Evolutionary conservation across 2,113 vertebrate species (phyloP).

Genomic region (Propithecus coquereli): DNA sequence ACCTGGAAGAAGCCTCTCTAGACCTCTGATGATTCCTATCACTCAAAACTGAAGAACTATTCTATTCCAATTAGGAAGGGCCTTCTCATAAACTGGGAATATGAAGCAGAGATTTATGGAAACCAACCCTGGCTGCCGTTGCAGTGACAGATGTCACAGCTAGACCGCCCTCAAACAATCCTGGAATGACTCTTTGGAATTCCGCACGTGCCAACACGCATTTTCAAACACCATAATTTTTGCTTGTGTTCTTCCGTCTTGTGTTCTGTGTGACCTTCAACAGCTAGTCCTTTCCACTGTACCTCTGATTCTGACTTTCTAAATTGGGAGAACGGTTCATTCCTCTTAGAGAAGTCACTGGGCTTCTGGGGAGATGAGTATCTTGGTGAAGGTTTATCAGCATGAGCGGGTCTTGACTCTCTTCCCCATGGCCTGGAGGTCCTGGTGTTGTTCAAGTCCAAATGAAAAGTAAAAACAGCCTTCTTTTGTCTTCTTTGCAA

Average conservation of each 20-base stretch:
- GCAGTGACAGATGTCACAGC: constrained; percentile 47
- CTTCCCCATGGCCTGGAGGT: not conserved
- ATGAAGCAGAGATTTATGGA: not conserved
- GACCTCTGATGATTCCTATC: not conserved
- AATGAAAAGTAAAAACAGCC: not conserved
- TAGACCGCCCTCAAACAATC: constrained; percentile 36
- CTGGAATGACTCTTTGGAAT: constrained; percentile 50
- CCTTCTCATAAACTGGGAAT: not conserved
- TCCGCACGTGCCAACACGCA: not conserved
- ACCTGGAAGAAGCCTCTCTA: not conserved
- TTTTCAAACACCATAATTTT: not conserved
- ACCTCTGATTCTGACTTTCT: not conserved
- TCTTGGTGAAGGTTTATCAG: not conserved
- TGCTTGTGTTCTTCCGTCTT: not conserved
- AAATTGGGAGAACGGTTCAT: not conserved
- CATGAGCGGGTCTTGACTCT: not conserved
- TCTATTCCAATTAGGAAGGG: not conserved
- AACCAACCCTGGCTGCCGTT: constrained; percentile 49
- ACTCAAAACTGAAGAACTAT: not conserved
- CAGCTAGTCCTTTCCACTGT: not conserved
- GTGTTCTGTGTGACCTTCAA: constrained; percentile 15
- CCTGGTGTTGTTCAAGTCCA: not conserved
- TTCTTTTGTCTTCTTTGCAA: not conserved
- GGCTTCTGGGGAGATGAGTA: not conserved
- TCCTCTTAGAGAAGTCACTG: not conserved